These are phyloP conservation scores for Physella acuta DNA, from an alignment of 1,140 invertebrate genomes.

Conservation along the genomic window DNA sequence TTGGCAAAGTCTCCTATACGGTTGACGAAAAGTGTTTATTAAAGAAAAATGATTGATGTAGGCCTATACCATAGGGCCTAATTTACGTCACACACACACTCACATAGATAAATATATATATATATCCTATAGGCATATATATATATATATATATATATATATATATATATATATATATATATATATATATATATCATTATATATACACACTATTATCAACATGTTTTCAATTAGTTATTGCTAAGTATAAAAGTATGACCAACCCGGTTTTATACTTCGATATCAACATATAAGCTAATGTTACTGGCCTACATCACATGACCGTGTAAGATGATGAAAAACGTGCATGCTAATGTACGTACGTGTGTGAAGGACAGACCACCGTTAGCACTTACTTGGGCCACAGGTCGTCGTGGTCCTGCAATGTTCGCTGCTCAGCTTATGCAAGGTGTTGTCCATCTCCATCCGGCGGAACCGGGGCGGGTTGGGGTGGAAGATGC, in stretches of 20 bases:
- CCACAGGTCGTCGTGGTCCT: conserved; percentile 52
- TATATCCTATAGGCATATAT: not conserved
- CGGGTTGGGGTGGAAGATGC: conserved; percentile 54
- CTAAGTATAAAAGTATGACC: not conserved
- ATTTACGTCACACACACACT: too few species aligned
- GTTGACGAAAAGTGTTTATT: not conserved
- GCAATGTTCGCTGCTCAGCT: conserved; percentile 57
- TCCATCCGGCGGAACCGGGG: conserved; percentile 58
- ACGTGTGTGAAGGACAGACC: not conserved
- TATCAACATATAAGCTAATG: too few species aligned
- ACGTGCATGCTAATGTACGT: not conserved
- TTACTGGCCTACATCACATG: too few species aligned
- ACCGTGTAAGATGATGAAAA: not conserved
- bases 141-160: conserved; percentile 17
- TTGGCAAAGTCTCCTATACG: conserved; percentile 17
- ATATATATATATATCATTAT: conserved; percentile 16
- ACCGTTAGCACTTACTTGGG: conserved; percentile 40
- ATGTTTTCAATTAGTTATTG: not conserved
- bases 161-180: conserved; percentile 17
- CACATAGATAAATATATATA: conserved; percentile 6
- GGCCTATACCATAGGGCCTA: not conserved
- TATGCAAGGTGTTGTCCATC: conserved; percentile 55
- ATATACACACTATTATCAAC: not conserved
- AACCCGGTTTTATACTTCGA: too few species aligned
- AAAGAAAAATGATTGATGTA: not conserved